Conservation (phyloP, 2,888 invertebrate species). For the Slavum lentiscoides region DNA sequence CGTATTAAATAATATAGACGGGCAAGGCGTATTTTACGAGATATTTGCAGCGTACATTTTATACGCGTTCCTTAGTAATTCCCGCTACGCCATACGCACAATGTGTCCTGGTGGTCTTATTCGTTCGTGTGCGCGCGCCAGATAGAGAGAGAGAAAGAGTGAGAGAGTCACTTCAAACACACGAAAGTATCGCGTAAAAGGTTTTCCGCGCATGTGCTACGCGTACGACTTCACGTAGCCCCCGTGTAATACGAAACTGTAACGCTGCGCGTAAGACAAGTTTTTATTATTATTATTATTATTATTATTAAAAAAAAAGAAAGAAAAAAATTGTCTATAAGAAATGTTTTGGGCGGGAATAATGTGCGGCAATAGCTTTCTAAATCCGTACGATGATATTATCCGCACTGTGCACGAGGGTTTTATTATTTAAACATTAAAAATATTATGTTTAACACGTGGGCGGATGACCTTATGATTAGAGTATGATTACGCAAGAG, state of each 20-base stretch:
- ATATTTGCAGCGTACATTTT: neutral
- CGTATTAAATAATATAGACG: no score
- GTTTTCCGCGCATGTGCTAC: neutral
- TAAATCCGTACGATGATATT: no score
- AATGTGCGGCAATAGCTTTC: neutral
- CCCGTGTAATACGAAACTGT: neutral
- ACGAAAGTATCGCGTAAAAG: slow-evolving; percentile 22
- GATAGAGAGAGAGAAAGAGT: no score
- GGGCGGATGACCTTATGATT: no score
- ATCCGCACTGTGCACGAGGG: no score
- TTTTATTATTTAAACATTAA: no score
- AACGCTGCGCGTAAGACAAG: neutral
- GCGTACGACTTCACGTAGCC: neutral
- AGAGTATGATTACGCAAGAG: no score
- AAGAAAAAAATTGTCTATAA: neutral
- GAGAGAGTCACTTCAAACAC: slow-evolving; percentile 9
- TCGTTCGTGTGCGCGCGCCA: neutral
- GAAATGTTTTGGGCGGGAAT: neutral
- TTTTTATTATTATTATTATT: neutral
- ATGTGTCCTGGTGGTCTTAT: slow-evolving; percentile 17
- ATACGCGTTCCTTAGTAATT: neutral
- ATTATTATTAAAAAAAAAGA: no score
- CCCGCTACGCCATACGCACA: no score
- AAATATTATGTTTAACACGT: no score
- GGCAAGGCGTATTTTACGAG: neutral